Evolutionary conservation across 2,888 invertebrate genomes (phyloP).

Genomic region (Eupeodes latifasciatus): DNA sequence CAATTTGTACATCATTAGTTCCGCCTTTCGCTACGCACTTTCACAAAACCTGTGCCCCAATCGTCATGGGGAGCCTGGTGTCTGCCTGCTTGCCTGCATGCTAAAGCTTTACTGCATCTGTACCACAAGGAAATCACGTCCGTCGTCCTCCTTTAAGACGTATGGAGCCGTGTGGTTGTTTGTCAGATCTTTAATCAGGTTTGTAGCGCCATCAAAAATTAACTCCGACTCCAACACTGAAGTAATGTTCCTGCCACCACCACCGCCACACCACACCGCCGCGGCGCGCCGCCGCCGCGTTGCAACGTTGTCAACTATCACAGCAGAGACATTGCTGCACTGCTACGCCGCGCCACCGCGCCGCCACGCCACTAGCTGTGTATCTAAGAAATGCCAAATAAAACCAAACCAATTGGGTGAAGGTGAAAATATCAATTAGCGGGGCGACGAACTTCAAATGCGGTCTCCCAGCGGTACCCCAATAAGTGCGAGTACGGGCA

Average conservation of each 20-base stretch:
- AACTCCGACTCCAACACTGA: constrained; percentile 12
- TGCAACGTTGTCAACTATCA: too few relatives aligned
- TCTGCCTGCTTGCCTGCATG: background rate
- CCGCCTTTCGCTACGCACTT: constrained; percentile 76
- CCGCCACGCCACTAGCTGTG: background rate
- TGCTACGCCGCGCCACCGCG: background rate
- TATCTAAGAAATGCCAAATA: constrained; percentile 54
- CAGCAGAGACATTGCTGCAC: background rate
- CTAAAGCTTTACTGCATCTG: constrained; percentile 6
- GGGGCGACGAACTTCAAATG: constrained; percentile 63
- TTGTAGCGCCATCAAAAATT: constrained; percentile 71
- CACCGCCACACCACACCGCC: background rate
- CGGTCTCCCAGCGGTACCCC: constrained; percentile 52
- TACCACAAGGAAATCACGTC: constrained; percentile 68
- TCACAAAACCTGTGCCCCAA: constrained; percentile 73
- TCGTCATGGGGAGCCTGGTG: constrained; percentile 60
- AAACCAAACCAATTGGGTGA: constrained; percentile 72
- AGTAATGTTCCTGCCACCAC: background rate
- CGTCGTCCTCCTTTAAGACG: constrained; percentile 40
- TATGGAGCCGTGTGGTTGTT: constrained; percentile 41
- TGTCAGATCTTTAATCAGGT: constrained; percentile 69
- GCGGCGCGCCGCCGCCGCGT: too few relatives aligned
- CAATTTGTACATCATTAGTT: constrained; percentile 74
- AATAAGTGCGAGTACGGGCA: constrained; percentile 30
- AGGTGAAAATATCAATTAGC: constrained; percentile 76